Percentiles rank a stretch among this genome's conserved stretches.
Conservation (phyloP, 1,140 invertebrate genomes). For the Drosophila pseudoobscura region DNA sequence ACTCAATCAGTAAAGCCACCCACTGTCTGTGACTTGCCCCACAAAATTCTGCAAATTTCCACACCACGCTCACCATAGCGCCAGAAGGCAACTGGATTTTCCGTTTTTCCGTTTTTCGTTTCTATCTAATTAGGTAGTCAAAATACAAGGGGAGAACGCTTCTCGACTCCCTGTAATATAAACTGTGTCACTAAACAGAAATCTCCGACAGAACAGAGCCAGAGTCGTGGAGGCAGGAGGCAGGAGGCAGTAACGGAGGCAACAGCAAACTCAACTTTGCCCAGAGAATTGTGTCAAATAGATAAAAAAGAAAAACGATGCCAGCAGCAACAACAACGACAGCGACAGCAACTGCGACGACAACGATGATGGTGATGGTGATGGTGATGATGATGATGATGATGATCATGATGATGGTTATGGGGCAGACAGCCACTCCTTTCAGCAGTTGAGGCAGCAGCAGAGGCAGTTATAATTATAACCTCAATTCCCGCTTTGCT, state of each 20-base stretch:
- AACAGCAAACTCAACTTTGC: constrained; percentile 65
- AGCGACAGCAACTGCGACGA: not conserved
- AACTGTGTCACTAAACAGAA: constrained; percentile 80
- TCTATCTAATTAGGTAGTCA: constrained; percentile 79
- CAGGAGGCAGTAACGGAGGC: constrained; percentile 4
- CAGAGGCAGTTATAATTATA: constrained; percentile 70
- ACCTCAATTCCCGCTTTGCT: constrained; percentile 64
- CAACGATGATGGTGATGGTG: constrained; percentile 5
- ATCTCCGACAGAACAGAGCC: constrained; percentile 35
- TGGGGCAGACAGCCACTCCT: constrained; percentile 58
- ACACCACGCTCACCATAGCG: no score
- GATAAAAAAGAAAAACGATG: constrained; percentile 72
- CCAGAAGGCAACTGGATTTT: constrained; percentile 20
- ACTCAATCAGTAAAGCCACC: constrained; percentile 29
- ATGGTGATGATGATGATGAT: constrained; percentile 15
- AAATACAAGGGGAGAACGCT: constrained; percentile 54
- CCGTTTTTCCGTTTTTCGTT: constrained; percentile 18
- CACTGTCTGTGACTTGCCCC: constrained; percentile 1
- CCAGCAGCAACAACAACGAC: constrained; percentile 34
- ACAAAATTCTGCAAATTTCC: no score
- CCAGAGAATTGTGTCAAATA: constrained; percentile 79
- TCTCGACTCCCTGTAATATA: constrained; percentile 53
- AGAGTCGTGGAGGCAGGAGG: not conserved
- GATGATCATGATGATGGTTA: constrained; percentile 29
- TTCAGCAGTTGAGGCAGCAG: constrained; percentile 13